Evolutionary conservation across 2,113 vertebrate species (phyloP), one percentile per base, ranked within the genome.

Genomic region (Epinephelus fuscoguttatus): DNA sequence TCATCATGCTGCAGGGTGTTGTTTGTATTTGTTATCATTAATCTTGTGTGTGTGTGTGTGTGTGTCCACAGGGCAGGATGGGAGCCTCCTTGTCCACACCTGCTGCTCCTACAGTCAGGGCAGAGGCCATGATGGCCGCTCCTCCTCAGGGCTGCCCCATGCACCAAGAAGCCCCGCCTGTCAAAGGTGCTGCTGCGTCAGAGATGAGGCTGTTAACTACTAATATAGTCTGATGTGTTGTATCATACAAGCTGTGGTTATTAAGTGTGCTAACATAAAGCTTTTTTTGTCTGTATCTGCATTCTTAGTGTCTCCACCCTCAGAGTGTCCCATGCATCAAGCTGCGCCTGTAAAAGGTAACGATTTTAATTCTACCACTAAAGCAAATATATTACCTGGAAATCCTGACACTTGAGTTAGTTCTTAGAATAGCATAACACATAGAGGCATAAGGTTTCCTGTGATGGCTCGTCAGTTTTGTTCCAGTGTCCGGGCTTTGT

Each of bases 291-390:
- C 5, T 73, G 2, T 80, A 2, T 80, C 3, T 74, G 27, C 4
- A 1, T 52, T 80, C 13, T 37, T 42, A 93, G 92, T 21, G 14
- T 81, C 88, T 37, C 89, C 92, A 0, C 93, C 93, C 19, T 59
- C 94, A 91, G 97, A 94, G 55, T 97, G 97, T 68, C 97, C 97
- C 56, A 86, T 97, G 96, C 95, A 95, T 33, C 75, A 89, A 67
- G 92, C 94, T 57, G 75, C 82, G 55, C 77, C 86, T 8, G 60
- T 49, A 0, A 81, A 64, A 78, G 89, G 92, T 93, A 55, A 6
- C 0, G 0, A 0, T 6, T 6, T 27, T 6, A 40, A 11, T 11
- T 19, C 14, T 3, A 30, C 30, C 30, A 30, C 30, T 30, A 5
- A 30, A 30, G 30, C 30, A 30, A 30, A 30, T 5, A 30, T 4